A percentile compares a stretch with the other conserved stretches of the same genome.
phyloP scores from a whole-genome alignment of 2,113 vertebrate genomes.

The Cisticola juncidis region DNA sequence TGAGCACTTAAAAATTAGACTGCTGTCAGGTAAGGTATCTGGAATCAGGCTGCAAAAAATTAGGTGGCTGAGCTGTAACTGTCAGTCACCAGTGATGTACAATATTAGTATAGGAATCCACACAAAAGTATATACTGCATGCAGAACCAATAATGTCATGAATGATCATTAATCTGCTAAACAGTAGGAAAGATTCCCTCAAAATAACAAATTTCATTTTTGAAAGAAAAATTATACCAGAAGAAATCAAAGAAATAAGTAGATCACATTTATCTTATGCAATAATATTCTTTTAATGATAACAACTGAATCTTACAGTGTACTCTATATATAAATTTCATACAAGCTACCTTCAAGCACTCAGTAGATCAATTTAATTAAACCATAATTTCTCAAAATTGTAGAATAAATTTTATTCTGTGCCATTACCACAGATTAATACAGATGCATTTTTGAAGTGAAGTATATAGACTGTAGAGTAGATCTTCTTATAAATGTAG shows the following conservation, averaged over 20 bases:
- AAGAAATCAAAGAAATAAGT: constrained; percentile 13
- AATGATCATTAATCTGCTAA: constrained; percentile 8
- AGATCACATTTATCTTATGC: not conserved
- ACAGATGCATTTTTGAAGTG: not conserved
- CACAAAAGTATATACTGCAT: not conserved
- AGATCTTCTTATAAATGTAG: not conserved
- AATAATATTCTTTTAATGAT: constrained; percentile 10
- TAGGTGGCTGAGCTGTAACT: not conserved
- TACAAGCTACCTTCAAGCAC: constrained; percentile 16
- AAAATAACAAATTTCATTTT: constrained; percentile 9
- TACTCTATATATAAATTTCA: not conserved
- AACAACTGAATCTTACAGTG: not conserved
- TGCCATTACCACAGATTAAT: not conserved
- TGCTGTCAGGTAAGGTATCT: not conserved
- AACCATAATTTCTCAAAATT: constrained; percentile 22
- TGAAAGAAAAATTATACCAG: not conserved
- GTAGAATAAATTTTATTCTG: constrained; percentile 24
- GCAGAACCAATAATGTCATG: not conserved
- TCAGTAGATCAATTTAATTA: constrained; percentile 50
- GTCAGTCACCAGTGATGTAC: not conserved
- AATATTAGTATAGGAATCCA: not conserved
- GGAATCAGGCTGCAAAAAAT: not conserved
- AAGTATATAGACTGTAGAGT: not conserved
- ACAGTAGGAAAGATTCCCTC: not conserved
- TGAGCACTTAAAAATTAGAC: not conserved